Evolutionary conservation across 2,797 vertebrate species (phyloP), one percentile per base, ranked within the genome.

Genomic region (Buceros bicornis): DNA sequence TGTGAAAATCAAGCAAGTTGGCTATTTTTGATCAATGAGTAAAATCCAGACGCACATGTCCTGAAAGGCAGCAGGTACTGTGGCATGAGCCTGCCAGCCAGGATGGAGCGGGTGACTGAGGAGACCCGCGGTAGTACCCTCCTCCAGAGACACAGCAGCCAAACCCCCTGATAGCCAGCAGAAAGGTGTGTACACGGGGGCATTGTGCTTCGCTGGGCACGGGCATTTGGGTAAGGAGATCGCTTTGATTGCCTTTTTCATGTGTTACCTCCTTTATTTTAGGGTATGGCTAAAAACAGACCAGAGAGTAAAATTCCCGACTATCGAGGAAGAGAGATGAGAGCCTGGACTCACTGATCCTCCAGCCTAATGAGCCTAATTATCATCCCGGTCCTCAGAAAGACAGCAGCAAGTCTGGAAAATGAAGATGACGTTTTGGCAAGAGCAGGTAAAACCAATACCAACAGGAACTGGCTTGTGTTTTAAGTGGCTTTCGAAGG

Each of bases 111-210:
- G 19, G 57, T 14, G 82, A 16, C 43, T 0, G 0, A 76, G 67
- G 56, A 60, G 17, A 80, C 13, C 25, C 11, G 2, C 42, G 13
- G 66, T 9, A 51, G 21, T 13, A 8, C 18, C 28, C 53, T 45
- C 0, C 31, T 45, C 60, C 60, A 40, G 56, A 33, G 31, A 43
- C 85, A 45, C 17, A 48, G 28, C 77, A 80, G 11, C 40, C 50
- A 24, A 56, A n/a, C 6, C 13, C 47, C 14, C 20, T 5, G 9
- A 22, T 0, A 48, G 56, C n/a, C 0, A 33, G 60, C 29, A 17
- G 2, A 25, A n/a, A 0, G 4, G 24, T 11, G 31, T 4, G 33
- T 2, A 6, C 50, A 5, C 0, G 0, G n/a, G 28, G 1, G 0
- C 12, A 33, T n/a, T 13, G 1, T 5, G 15, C n/a, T 54, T 53